Conservation (phyloP, 2,888 invertebrate genomes). For the Drosophila dives region DNA sequence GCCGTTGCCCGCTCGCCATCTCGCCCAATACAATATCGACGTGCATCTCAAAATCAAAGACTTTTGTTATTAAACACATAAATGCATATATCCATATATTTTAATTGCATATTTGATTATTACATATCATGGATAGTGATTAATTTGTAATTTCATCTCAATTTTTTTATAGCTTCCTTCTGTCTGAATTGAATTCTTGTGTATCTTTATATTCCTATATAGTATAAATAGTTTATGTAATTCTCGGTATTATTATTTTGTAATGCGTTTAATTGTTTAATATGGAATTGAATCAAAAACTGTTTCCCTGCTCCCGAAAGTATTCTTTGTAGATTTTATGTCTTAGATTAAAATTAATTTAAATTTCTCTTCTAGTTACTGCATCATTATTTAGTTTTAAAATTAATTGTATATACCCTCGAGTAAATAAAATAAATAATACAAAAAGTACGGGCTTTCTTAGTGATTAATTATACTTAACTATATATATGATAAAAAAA, state of each 20-base stretch:
- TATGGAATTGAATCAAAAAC: slow-evolving; percentile 66
- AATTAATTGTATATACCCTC: slow-evolving; percentile 57
- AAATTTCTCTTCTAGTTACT: slow-evolving; percentile 53
- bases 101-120: slow-evolving; percentile 44
- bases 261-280: slow-evolving; percentile 53
- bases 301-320: slow-evolving; percentile 50
- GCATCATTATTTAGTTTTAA: slow-evolving; percentile 66
- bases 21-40: slow-evolving; percentile 54
- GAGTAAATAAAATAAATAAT: slow-evolving; percentile 55
- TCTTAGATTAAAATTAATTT: slow-evolving; percentile 58
- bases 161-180: slow-evolving; percentile 19
- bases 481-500: background rate
- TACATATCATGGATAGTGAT: slow-evolving; percentile 45
- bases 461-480: slow-evolving; percentile 15
- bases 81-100: slow-evolving; percentile 20
- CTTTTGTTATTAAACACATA: slow-evolving; percentile 64
- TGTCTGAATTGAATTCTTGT: slow-evolving; percentile 24
- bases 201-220: slow-evolving; percentile 39
- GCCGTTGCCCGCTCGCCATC: slow-evolving; percentile 60
- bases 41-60: slow-evolving; percentile 80
- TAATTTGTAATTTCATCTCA: slow-evolving; percentile 30
- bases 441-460: slow-evolving; percentile 29
- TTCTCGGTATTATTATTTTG: slow-evolving; percentile 73
- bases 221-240: slow-evolving; percentile 55
- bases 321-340: slow-evolving; percentile 62